Conservation (phyloP, 2,113 vertebrate genomes). For the Erinaceus europaeus region DNA sequence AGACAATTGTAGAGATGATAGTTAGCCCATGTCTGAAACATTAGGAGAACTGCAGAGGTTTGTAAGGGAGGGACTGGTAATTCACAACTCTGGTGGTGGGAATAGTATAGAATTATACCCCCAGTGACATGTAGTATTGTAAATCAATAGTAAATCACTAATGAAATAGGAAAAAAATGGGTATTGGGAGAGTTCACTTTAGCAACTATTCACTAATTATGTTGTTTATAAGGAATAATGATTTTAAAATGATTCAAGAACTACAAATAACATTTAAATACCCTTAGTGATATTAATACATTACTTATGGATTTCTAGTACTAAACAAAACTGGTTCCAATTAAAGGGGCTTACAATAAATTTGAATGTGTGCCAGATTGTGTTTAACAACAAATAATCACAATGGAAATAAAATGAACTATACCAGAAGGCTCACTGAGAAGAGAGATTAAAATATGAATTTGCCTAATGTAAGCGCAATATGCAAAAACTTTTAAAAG, state of each 20-base stretch:
- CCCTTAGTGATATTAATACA: neutral
- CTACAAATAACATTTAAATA: neutral
- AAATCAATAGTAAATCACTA: no score
- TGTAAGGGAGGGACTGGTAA: no score
- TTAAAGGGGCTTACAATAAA: neutral
- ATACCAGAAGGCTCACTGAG: neutral
- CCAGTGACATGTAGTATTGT: no score
- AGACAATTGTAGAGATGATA: no score
- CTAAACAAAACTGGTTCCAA: neutral
- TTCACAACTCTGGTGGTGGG: no score
- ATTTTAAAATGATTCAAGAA: neutral
- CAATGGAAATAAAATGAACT: constrained; percentile 10
- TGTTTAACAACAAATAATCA: neutral
- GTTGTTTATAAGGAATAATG: neutral
- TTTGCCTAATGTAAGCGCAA: neutral
- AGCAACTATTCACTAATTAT: neutral
- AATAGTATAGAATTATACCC: no score
- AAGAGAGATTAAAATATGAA: neutral
- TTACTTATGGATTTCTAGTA: neutral
- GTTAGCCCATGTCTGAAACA: no score
- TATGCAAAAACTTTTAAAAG: neutral
- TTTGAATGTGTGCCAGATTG: neutral
- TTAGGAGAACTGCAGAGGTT: no score
- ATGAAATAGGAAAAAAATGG: no score
- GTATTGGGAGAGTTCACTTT: no score